A percentile compares a stretch with the other conserved stretches of the same genome.
These are phyloP conservation scores for Ciconia maguari DNA, from an alignment of 2,113 vertebrate genomes.

Conservation along the genomic window DNA sequence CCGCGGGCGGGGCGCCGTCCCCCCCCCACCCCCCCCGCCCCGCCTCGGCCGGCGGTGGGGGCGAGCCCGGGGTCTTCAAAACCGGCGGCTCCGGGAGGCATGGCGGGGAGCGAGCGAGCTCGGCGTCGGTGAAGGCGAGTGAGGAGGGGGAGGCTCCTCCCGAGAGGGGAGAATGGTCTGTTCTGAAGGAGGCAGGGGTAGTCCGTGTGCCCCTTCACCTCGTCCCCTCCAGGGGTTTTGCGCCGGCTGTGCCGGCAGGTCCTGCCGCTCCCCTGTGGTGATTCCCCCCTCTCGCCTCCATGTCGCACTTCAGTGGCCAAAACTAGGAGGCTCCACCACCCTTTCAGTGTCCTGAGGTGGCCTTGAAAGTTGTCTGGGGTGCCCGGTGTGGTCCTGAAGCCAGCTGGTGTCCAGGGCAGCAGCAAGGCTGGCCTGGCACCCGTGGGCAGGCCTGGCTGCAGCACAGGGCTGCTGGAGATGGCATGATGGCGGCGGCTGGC, in stretches of 20 bases:
- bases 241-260: not conserved
- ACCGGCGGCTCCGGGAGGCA: not conserved
- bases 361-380: not conserved
- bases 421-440: rapidly evolving
- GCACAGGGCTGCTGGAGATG: not conserved
- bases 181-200: not conserved
- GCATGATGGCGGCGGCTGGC: rapidly evolving
- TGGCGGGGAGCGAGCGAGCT: not conserved
- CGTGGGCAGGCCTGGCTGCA: not conserved
- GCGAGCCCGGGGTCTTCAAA: not conserved
- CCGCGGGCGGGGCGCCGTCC: not conserved
- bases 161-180: too few relatives aligned
- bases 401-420: not conserved
- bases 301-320: not conserved
- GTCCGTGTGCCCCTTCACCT: not conserved
- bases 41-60: not conserved
- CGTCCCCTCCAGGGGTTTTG: not conserved
- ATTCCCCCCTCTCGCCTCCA: rapidly evolving
- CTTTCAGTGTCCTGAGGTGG: not conserved
- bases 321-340: not conserved
- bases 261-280: not conserved
- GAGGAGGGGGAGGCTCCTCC: not conserved
- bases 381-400: not conserved
- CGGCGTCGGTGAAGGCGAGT: not conserved
- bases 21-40: not conserved